These are phyloP conservation scores for Chirona hameri DNA, from an alignment of 2,888 invertebrate species.

Conservation along the genomic window DNA sequence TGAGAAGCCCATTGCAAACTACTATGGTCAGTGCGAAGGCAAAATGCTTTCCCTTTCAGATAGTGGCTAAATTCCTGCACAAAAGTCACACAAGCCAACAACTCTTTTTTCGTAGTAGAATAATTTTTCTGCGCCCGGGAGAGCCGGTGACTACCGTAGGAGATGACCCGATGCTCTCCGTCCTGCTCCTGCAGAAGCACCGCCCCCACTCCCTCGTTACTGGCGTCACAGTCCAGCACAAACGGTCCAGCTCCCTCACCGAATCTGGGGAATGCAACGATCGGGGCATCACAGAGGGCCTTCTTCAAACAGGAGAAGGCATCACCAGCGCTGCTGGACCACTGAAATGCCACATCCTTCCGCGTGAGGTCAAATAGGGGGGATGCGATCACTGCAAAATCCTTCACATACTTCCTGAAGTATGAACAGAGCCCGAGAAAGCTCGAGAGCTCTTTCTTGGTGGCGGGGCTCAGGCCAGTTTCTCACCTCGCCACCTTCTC, in stretches of 20 bases:
- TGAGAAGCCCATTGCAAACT: background rate
- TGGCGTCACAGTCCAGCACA: background rate
- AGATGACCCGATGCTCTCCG: background rate
- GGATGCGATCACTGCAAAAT: too few relatives aligned
- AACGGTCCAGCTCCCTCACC: background rate
- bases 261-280: background rate
- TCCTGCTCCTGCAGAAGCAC: background rate
- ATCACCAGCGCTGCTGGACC: too few relatives aligned
- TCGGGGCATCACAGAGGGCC: background rate
- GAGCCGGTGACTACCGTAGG: background rate
- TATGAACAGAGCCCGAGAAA: too few relatives aligned
- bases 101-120: background rate
- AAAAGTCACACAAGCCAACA: background rate
- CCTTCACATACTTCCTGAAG: too few relatives aligned
- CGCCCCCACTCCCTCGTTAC: background rate
- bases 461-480: too few relatives aligned
- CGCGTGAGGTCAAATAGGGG: too few relatives aligned
- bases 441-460: too few relatives aligned
- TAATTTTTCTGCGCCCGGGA: background rate
- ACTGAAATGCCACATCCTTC: too few relatives aligned
- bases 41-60: background rate
- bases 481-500: too few relatives aligned
- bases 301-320: too few relatives aligned
- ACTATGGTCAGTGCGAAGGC: background rate
- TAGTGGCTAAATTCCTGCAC: background rate